These are phyloP conservation scores for Astyanax mexicanus DNA, from an alignment of 2,797 vertebrate genomes.

Conservation along the genomic window DNA sequence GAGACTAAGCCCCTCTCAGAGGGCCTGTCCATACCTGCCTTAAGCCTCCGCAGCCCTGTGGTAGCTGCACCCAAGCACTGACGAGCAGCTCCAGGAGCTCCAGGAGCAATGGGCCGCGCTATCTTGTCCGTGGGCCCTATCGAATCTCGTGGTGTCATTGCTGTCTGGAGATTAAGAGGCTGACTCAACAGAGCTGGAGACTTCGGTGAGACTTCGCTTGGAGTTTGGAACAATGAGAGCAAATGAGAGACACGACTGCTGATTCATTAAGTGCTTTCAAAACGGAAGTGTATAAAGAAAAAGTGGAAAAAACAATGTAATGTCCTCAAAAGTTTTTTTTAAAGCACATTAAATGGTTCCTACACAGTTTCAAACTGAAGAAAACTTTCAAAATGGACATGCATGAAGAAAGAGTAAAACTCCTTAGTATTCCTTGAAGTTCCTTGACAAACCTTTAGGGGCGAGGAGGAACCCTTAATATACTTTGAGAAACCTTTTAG, in stretches of 20 bases:
- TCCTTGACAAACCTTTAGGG: no score
- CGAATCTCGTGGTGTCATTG: conserved; percentile 53
- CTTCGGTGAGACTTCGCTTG: conserved; percentile 28
- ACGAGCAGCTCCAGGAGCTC: conserved; percentile 15
- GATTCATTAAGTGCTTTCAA: conserved; percentile 25
- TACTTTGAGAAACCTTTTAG: no score
- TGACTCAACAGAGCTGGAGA: conserved; percentile 32
- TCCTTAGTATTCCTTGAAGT: no score
- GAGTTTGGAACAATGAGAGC: conserved; percentile 36
- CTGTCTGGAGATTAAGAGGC: conserved; percentile 56
- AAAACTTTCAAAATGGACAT: no score
- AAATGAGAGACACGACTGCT: conserved; percentile 5
- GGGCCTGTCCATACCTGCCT: conserved; percentile 52
- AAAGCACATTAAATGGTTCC: no score
- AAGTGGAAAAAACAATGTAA: no score
- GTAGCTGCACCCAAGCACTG: conserved; percentile 4
- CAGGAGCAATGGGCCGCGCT: conserved; percentile 43
- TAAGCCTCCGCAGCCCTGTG: conserved; percentile 22
- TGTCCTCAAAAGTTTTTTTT: no score
- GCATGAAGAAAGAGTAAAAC: no score
- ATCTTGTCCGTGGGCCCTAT: conserved; percentile 47
- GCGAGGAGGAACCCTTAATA: no score
- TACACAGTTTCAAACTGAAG: no score
- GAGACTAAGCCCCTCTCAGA: conserved; percentile 31
- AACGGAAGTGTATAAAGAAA: no score